phyloP scores from a whole-genome alignment of 2,113 vertebrate genomes.

The Oriolus oriolus region DNA sequence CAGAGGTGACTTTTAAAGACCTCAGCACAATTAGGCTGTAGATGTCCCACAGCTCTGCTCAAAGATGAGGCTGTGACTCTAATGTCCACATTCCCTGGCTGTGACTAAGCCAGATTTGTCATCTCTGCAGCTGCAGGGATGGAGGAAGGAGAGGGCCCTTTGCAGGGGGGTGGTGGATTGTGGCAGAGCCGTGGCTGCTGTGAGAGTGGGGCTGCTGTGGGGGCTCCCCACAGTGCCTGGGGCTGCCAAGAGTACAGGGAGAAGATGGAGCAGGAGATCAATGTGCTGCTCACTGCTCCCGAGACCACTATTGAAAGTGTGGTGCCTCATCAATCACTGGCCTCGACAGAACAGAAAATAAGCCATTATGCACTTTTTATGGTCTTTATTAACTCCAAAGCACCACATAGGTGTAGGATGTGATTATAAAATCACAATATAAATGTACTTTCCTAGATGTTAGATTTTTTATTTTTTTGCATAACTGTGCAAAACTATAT shows the following conservation, averaged over 20 bases:
- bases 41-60: not conserved
- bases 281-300: not conserved
- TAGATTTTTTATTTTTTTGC: not conserved
- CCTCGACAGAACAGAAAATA: conserved; percentile 5
- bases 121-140: not conserved
- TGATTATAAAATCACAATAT: conserved; percentile 8
- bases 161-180: fast-evolving
- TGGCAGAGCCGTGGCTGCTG: fast-evolving
- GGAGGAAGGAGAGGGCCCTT: not conserved
- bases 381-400: not conserved
- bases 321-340: not conserved
- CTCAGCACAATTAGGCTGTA: not conserved
- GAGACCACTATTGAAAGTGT: not conserved
- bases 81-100: not conserved
- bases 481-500: not conserved
- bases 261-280: not conserved
- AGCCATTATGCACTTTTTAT: not conserved
- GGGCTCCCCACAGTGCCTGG: not conserved
- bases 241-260: not conserved
- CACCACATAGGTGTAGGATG: not conserved
- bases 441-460: not conserved
- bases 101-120: not conserved
- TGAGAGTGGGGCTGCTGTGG: fast-evolving
- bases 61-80: not conserved
- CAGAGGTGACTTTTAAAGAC: not conserved